Conservation (phyloP, 2,888 invertebrate species). For the Drosophila imparisetae region DNA sequence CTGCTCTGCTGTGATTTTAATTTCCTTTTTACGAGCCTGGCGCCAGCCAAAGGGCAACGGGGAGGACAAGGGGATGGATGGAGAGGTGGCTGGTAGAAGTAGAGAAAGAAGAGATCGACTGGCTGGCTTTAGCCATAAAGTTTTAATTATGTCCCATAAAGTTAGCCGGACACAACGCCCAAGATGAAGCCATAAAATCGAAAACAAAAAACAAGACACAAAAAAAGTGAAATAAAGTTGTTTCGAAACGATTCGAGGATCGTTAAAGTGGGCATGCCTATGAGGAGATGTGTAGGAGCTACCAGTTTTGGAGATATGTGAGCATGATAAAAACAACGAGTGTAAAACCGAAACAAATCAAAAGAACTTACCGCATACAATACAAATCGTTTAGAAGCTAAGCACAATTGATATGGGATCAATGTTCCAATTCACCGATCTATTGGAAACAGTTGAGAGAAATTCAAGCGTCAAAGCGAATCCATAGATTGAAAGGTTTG, state of each 20-base stretch:
- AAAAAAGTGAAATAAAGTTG: slow-evolving; percentile 65
- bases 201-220: slow-evolving; percentile 4
- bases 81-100: not conserved
- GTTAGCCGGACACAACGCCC: slow-evolving; percentile 33
- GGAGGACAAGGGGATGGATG: not conserved
- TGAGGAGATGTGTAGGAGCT: slow-evolving; percentile 10
- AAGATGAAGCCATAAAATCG: slow-evolving; percentile 75
- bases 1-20: slow-evolving; percentile 53
- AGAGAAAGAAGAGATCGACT: slow-evolving; percentile 18
- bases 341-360: slow-evolving; percentile 25
- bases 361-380: slow-evolving; percentile 7
- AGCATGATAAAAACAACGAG: not conserved
- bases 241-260: slow-evolving; percentile 50
- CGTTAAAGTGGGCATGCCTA: slow-evolving; percentile 21
- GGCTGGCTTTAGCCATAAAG: slow-evolving; percentile 58
- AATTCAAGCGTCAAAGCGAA: slow-evolving; percentile 59
- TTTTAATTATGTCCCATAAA: slow-evolving; percentile 70
- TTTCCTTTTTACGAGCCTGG: slow-evolving; percentile 51
- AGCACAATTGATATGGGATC: slow-evolving; percentile 25
- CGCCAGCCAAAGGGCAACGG: slow-evolving; percentile 19
- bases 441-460: slow-evolving; percentile 35
- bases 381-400: slow-evolving; percentile 28
- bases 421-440: slow-evolving; percentile 11
- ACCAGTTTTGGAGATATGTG: slow-evolving; percentile 6
- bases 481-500: slow-evolving; percentile 16